Evolutionary conservation across 1,140 invertebrate species (phyloP).

Genomic region (Panulirus ornatus): DNA sequence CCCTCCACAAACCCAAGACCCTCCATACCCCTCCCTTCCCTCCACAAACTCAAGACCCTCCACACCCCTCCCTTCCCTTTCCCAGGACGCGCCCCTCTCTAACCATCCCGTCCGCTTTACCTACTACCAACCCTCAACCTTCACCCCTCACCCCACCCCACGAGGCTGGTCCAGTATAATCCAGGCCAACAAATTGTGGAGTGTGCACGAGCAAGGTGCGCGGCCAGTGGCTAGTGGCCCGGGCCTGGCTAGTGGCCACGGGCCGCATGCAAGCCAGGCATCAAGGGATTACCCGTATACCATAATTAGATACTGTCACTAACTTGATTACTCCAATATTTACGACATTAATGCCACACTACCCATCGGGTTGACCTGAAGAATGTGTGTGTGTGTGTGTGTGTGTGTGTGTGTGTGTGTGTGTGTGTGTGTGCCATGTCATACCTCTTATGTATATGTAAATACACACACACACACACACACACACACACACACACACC

Average conservation of each 20-base stretch:
- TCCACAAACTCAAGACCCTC: neutral
- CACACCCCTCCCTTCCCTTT: neutral
- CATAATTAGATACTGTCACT: constrained; percentile 66
- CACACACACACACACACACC: no score
- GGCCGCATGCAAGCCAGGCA: constrained; percentile 57
- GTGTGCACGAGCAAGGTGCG: neutral
- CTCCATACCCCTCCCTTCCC: neutral
- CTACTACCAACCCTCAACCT: neutral
- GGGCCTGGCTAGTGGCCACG: no score
- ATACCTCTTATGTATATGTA: no score
- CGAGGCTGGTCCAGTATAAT: neutral
- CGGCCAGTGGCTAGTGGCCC: neutral
- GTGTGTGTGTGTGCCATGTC: no score
- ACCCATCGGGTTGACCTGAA: constrained; percentile 13
- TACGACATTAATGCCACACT: constrained; percentile 43
- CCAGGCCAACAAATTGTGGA: neutral
- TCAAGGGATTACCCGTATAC: constrained; percentile 58
- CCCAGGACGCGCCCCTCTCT: neutral
- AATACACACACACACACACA: no score
- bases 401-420: constrained; percentile 32
- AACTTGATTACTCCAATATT: constrained; percentile 68
- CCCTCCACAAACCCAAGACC: neutral
- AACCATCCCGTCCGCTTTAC: neutral
- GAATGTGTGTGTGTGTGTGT: neutral
- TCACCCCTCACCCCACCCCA: no score